Conservation (phyloP, 2,113 vertebrate genomes). For the Sinocyclocheilus anophthalmus region DNA sequence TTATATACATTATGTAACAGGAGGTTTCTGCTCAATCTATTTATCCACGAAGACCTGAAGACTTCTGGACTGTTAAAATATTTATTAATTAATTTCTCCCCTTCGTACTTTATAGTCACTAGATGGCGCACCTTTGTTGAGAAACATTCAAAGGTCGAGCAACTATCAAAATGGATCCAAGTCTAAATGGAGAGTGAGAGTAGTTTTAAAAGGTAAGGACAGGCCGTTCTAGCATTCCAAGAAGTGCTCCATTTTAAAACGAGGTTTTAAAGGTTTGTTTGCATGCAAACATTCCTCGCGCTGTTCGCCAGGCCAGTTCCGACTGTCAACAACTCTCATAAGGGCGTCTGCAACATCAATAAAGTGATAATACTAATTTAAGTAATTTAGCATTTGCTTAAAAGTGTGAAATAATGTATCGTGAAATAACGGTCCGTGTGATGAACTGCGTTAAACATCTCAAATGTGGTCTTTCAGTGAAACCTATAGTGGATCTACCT, state of each 20-base stretch:
- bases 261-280: not conserved
- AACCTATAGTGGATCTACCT: constrained; percentile 37
- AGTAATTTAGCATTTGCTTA: not conserved
- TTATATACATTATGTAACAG: not conserved
- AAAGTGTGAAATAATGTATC: not conserved
- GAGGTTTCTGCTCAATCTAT: not conserved
- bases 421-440: not conserved
- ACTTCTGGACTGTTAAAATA: not conserved
- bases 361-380: not conserved
- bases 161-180: constrained; percentile 55
- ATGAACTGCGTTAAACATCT: not conserved
- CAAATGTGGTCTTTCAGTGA: constrained; percentile 16
- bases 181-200: not conserved
- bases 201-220: constrained; percentile 41
- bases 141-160: constrained; percentile 33
- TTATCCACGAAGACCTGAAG: not conserved
- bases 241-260: not conserved
- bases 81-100: not conserved
- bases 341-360: not conserved
- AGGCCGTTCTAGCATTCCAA: not conserved
- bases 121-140: constrained; percentile 45
- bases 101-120: not conserved
- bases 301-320: not conserved
- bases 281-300: not conserved
- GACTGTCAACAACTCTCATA: not conserved